A percentile compares a stretch with the other conserved stretches of the same genome.
phyloP scores from a whole-genome alignment of 2,113 vertebrate species.

The Raphicerus campestris region DNA sequence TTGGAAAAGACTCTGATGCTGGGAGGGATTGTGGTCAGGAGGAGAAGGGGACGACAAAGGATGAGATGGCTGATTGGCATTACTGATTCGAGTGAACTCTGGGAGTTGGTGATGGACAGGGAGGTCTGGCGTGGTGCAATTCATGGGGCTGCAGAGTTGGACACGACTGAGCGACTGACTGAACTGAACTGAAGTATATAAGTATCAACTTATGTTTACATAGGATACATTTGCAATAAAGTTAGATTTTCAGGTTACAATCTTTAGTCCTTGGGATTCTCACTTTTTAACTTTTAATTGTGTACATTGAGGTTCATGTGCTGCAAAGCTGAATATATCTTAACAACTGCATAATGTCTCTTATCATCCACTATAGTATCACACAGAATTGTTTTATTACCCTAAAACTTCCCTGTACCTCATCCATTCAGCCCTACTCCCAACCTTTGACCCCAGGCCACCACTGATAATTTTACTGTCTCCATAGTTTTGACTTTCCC shows the following conservation, averaged over 20 bases:
- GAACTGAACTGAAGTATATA: neutral
- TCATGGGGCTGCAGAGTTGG: too few species aligned
- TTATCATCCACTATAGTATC: neutral
- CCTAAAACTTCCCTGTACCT: neutral
- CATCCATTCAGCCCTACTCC: neutral
- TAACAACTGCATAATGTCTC: neutral
- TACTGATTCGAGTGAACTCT: too few species aligned
- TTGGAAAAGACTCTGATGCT: too few species aligned
- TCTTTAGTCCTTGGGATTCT: neutral
- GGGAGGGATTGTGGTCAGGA: too few species aligned
- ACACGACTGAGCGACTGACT: too few species aligned
- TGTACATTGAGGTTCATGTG: neutral
- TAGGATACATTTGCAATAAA: neutral
- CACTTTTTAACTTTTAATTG: neutral
- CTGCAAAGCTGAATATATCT: neutral
- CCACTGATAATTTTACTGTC: neutral
- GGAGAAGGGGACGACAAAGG: too few species aligned
- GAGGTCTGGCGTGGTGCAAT: too few species aligned
- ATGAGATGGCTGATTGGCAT: too few species aligned
- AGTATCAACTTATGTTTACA: neutral
- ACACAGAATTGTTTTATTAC: neutral
- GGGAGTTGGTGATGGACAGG: too few species aligned
- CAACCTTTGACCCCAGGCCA: neutral
- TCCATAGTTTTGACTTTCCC: neutral
- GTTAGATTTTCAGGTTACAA: neutral